Evolutionary conservation across 2,113 vertebrate species (phyloP).

Genomic region (Neodon shergylaensis): DNA sequence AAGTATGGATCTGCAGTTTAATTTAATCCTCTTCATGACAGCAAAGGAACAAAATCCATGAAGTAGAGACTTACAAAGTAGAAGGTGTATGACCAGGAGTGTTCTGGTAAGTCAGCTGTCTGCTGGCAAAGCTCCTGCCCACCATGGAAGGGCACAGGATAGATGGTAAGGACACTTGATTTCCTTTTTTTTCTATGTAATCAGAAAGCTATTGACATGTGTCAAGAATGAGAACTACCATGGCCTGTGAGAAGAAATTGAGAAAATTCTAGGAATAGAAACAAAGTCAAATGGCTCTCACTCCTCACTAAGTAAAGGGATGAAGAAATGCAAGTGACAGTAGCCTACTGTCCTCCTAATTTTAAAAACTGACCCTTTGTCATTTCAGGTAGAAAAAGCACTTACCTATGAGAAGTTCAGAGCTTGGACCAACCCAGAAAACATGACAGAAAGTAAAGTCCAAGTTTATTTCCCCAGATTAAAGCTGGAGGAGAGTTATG

Average conservation of each 20-base stretch:
- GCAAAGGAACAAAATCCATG: background rate
- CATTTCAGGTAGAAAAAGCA: constrained; percentile 87
- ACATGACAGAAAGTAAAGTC: constrained; percentile 84
- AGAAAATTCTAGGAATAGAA: background rate
- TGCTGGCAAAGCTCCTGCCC: accelerated
- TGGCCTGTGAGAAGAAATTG: background rate
- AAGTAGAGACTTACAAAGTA: background rate
- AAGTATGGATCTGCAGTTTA: background rate
- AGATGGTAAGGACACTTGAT: background rate
- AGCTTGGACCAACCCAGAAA: constrained; percentile 87
- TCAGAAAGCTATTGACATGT: background rate
- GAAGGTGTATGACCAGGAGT: background rate
- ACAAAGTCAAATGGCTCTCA: background rate
- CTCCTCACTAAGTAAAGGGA: background rate
- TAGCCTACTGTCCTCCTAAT: background rate
- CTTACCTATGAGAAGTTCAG: constrained; percentile 90
- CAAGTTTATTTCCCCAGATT: constrained; percentile 89
- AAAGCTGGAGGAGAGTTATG: constrained; percentile 90
- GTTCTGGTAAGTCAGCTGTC: background rate
- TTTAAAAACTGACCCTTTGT: background rate
- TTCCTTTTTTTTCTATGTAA: background rate
- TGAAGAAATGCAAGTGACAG: too few species aligned
- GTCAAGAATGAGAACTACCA: background rate
- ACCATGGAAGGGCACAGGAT: accelerated
- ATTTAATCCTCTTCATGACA: background rate